Conservation (phyloP, 2,113 vertebrate species). For the Megaceryle maxima region DNA sequence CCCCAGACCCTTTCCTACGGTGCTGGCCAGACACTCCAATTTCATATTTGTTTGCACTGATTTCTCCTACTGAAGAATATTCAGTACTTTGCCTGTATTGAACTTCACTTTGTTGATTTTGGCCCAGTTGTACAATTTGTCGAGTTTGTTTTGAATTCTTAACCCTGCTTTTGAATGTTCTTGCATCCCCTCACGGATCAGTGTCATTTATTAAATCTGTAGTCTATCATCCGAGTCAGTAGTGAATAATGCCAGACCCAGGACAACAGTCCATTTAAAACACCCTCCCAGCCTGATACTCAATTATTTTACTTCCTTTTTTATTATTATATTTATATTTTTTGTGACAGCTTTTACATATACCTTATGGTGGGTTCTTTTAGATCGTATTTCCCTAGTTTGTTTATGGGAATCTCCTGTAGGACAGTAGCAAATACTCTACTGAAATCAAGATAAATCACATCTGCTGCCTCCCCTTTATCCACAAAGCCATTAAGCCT, state of each 20-base stretch:
- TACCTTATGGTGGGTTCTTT: background rate
- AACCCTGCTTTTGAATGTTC: background rate
- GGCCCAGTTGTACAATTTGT: background rate
- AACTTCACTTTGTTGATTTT: slow-evolving; percentile 18
- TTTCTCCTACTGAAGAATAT: background rate
- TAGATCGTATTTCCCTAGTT: background rate
- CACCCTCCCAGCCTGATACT: background rate
- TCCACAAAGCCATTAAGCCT: slow-evolving; percentile 55
- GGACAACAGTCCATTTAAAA: background rate
- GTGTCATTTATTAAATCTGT: background rate
- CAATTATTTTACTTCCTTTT: background rate
- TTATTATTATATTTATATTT: background rate
- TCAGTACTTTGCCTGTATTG: background rate
- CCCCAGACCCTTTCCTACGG: background rate
- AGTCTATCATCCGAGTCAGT: background rate
- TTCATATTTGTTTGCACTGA: background rate
- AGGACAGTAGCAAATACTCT: slow-evolving; percentile 14
- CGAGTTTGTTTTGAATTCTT: slow-evolving; percentile 1
- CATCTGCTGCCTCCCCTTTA: slow-evolving; percentile 33
- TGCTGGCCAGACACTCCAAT: background rate
- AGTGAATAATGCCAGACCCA: background rate
- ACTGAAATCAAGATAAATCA: slow-evolving; percentile 26
- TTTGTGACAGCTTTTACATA: background rate
- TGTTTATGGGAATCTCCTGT: background rate
- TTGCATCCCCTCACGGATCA: background rate